Conservation (phyloP, 2,888 invertebrate genomes). For the Electrophaes corylata region DNA sequence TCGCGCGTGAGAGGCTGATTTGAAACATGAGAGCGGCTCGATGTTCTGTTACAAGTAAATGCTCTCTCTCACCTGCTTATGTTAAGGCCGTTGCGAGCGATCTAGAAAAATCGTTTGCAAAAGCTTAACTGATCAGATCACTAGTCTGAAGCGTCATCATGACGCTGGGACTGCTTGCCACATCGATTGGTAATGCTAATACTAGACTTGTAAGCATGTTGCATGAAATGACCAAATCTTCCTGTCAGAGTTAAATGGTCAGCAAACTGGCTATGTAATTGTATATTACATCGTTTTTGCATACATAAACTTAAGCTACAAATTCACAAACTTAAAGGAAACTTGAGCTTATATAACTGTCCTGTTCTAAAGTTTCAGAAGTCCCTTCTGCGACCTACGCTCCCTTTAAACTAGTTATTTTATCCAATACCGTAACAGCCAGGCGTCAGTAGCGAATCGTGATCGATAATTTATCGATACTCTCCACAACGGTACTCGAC, state of each 20-base stretch:
- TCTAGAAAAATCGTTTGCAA: too few species aligned
- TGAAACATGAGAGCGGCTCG: too few species aligned
- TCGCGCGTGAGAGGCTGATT: too few species aligned
- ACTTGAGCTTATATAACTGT: background rate
- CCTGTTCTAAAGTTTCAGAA: background rate
- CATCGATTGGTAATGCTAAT: too few species aligned
- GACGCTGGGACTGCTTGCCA: too few species aligned
- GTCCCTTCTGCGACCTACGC: slow-evolving; percentile 8
- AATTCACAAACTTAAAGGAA: background rate
- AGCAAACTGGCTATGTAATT: background rate
- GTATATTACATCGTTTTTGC: too few species aligned
- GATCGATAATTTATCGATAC: slow-evolving; percentile 80
- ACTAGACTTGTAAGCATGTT: too few species aligned
- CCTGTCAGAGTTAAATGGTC: background rate
- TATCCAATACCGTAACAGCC: slow-evolving; percentile 63
- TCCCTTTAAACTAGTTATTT: slow-evolving; percentile 47
- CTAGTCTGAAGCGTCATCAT: too few species aligned
- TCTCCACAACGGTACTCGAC: slow-evolving; percentile 72
- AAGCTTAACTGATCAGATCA: too few species aligned
- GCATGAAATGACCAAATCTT: background rate
- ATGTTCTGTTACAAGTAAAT: too few species aligned
- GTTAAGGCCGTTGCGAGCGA: too few species aligned
- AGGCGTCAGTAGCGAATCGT: slow-evolving; percentile 78
- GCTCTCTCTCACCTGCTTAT: too few species aligned
- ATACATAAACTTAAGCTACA: background rate